These are phyloP conservation scores for Chloroceryle inda DNA, from an alignment of 2,797 vertebrate species.

Conservation along the genomic window DNA sequence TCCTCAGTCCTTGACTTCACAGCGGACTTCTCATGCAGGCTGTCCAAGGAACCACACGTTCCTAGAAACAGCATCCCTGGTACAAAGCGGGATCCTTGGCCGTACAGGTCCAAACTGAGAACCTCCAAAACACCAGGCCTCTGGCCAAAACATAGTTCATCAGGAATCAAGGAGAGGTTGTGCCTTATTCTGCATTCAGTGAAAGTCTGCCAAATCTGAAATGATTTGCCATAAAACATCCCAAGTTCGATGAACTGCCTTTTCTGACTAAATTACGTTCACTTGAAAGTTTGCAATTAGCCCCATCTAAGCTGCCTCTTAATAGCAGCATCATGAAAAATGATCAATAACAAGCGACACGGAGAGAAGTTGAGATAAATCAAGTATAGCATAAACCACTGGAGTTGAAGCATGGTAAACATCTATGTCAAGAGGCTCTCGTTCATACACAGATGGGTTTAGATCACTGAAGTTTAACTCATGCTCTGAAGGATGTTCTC, in stretches of 20 bases:
- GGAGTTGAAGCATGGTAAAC: not conserved
- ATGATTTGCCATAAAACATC: not conserved
- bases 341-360: not conserved
- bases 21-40: not conserved
- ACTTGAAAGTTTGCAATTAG: not conserved
- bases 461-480: not conserved
- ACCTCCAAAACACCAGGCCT: not conserved
- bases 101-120: accelerated
- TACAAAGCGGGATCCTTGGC: not conserved
- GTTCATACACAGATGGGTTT: not conserved
- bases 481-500: not conserved
- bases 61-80: not conserved
- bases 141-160: not conserved
- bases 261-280: not conserved
- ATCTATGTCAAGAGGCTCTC: not conserved
- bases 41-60: not conserved
- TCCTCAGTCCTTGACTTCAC: not conserved
- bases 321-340: not conserved
- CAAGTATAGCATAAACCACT: not conserved
- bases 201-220: not conserved
- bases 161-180: not conserved
- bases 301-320: not conserved
- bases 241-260: not conserved
- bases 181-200: not conserved
- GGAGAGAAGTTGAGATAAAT: not conserved